phyloP scores from a whole-genome alignment of 2,888 invertebrate genomes.

The Fragum whitleyi region DNA sequence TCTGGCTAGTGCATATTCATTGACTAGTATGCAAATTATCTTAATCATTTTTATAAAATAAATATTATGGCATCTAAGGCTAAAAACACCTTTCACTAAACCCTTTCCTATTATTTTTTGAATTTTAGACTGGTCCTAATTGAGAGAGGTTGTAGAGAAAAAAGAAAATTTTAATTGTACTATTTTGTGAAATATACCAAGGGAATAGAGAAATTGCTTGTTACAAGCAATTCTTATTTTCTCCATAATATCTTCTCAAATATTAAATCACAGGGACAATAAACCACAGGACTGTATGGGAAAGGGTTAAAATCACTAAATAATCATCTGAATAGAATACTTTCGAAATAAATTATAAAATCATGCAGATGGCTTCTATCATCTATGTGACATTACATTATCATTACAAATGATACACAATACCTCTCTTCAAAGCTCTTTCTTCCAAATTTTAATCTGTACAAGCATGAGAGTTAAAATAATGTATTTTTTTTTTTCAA shows the following conservation, averaged over 20 bases:
- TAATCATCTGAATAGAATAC: too few species aligned
- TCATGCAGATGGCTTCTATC: neutral
- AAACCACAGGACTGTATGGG: neutral
- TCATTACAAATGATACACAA: neutral
- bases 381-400: neutral
- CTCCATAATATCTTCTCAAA: neutral
- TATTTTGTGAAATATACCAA: too few species aligned
- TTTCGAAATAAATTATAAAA: neutral
- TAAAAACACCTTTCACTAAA: too few species aligned
- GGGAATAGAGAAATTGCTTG: conserved; percentile 4
- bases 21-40: too few species aligned
- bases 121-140: too few species aligned
- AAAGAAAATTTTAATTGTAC: too few species aligned
- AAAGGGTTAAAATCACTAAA: neutral
- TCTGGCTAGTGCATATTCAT: too few species aligned
- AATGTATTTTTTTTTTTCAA: neutral
- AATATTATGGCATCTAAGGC: too few species aligned
- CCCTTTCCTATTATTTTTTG: too few species aligned
- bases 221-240: neutral
- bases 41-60: too few species aligned
- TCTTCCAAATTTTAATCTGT: neutral
- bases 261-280: neutral
- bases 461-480: neutral
- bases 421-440: neutral
- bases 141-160: too few species aligned